Evolutionary conservation across 2,113 vertebrate species (phyloP).

Genomic region (Caloenas nicobarica): DNA sequence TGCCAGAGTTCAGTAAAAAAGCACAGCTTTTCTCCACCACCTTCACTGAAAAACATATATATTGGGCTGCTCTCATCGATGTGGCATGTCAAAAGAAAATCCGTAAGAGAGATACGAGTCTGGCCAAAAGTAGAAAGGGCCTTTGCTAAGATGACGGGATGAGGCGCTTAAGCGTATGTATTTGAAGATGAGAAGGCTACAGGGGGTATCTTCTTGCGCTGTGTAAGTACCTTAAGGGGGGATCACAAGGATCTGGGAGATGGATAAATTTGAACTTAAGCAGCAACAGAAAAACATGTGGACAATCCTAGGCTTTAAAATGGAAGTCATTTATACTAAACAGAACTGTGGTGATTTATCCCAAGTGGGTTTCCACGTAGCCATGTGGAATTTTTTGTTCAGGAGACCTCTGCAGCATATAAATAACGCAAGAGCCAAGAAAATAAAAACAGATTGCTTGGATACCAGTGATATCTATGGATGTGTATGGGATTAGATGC

Average conservation of each 20-base stretch:
- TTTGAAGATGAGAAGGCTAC: constrained; percentile 62
- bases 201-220: constrained; percentile 62
- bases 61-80: not conserved
- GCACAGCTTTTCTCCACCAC: not conserved
- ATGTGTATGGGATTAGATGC: constrained; percentile 18
- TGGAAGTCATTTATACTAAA: constrained; percentile 5
- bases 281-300: constrained; percentile 21
- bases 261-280: constrained; percentile 56
- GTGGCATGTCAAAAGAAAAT: not conserved
- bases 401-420: not conserved
- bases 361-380: not conserved
- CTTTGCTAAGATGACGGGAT: constrained; percentile 53
- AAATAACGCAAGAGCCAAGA: not conserved
- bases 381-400: not conserved
- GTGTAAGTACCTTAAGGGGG: constrained; percentile 61
- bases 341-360: not conserved
- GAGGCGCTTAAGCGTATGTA: not conserved
- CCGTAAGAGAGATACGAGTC: not conserved
- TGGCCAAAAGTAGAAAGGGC: not conserved
- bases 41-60: not conserved
- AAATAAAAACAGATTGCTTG: not conserved
- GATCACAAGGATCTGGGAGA: constrained; percentile 63
- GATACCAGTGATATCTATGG: not conserved
- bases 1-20: not conserved
- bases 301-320: constrained; percentile 24